These are phyloP conservation scores for Gadus chalcogrammus DNA, from an alignment of 2,113 vertebrate genomes.

Conservation along the genomic window DNA sequence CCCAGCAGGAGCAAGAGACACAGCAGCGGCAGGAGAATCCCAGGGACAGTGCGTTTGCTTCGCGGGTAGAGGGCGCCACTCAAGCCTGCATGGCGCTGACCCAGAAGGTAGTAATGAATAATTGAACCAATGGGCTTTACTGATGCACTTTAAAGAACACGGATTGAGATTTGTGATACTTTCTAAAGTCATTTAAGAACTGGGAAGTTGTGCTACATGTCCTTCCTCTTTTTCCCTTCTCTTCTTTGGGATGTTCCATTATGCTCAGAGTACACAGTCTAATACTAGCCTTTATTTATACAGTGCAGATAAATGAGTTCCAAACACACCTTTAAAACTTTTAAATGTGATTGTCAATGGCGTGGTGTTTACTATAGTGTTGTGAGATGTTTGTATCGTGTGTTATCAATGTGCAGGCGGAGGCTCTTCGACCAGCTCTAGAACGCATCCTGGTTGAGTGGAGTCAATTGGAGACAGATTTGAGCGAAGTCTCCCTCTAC, in stretches of 20 bases:
- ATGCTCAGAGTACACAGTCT: no score
- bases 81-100: slow-evolving; percentile 56
- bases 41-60: slow-evolving; percentile 40
- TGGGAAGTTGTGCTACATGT: no score
- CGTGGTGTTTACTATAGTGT: not conserved
- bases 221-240: no score
- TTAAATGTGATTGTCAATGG: not conserved
- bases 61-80: slow-evolving; percentile 48
- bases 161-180: no score
- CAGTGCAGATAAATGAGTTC: no score
- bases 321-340: no score
- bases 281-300: no score
- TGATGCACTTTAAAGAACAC: not conserved
- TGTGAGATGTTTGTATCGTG: not conserved
- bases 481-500: slow-evolving; percentile 64
- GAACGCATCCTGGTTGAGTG: slow-evolving; percentile 64
- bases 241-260: no score
- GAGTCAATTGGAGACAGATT: slow-evolving; percentile 67
- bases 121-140: no score
- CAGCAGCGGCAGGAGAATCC: slow-evolving; percentile 18
- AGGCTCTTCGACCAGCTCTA: slow-evolving; percentile 55
- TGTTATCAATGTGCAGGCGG: slow-evolving; percentile 51
- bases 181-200: no score
- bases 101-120: slow-evolving; percentile 72
- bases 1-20: not conserved